Base-by-base conservation (phyloP, 2,113 vertebrate genomes). In the Tyrannus savana region DNA sequence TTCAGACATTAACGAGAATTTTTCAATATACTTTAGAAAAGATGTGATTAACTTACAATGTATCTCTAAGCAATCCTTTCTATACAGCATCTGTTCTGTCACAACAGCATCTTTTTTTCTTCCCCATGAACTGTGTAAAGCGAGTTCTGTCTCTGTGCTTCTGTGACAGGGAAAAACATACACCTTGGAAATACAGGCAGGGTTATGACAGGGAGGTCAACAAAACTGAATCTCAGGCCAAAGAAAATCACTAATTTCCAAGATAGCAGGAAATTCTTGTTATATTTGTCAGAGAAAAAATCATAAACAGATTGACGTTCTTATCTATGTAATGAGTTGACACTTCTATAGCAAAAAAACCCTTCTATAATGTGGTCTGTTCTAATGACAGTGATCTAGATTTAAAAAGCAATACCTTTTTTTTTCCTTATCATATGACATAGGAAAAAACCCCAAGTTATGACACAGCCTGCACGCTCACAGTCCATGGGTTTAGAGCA, bases 1-100 rank as follows among this genome's bases (percentile, higher is more conserved):
- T 97, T 93, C 72, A 89, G 94, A 95, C 95, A 95, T 94, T 92
- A 94, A 94, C 1, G 7, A 90, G 78, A 90, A 80, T 63, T 93
- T 94, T 89, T 80, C 86, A 91, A 53, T 69, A 91, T 69, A 80
- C 63, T 93, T 95, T 47, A 35, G 89, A 75, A 94, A 95, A 95
- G 12, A 76, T 87, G 84, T 89, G 41, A 95, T 97, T 96, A 76
- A 83, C 47, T 87, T 69, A 62, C 44, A 62, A 30, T 39, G 58
- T 79, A 93, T 91, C 87, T 95, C 50, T 74, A 67, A 93, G 81
- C 58, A 92, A 76, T 89, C 23, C 64, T 93, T 96, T 87, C 66
- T 59, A 6, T 59, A 27, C 44, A 92, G 85, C 53, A 76, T 84
- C 56, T 78, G 46, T 41, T 84, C 69, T 69, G 71, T 63, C 93